phyloP scores from a whole-genome alignment of 92 coral and sea anemone species.

The Bergia sp. region DNA sequence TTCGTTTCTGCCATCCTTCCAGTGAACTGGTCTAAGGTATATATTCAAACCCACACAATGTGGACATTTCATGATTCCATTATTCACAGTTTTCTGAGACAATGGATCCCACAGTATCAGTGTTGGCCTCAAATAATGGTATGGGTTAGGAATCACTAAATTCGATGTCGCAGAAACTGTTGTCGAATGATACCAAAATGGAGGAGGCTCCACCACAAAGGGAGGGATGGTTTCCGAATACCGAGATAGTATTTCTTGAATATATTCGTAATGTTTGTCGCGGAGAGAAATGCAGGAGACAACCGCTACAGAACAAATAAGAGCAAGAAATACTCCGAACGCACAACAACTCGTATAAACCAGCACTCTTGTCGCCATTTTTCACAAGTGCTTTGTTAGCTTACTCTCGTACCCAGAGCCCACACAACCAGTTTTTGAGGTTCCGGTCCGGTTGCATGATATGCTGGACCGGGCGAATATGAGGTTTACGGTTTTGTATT shows the following conservation, averaged over 20 bases:
- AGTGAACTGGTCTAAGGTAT: slow-evolving; percentile 55
- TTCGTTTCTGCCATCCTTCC: slow-evolving; percentile 62
- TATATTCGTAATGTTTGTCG: slow-evolving; percentile 55
- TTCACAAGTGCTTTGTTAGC: slow-evolving; percentile 15
- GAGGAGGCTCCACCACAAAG: slow-evolving; percentile 57
- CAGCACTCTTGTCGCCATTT: slow-evolving; percentile 26
- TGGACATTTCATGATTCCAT: slow-evolving; percentile 54
- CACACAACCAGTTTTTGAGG: too few relatives aligned
- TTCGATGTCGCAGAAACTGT: neutral
- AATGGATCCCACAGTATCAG: slow-evolving; percentile 63
- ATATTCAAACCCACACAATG: slow-evolving; percentile 40
- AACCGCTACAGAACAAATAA: slow-evolving; percentile 22
- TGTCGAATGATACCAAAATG: neutral
- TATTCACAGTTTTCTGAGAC: slow-evolving; percentile 42
- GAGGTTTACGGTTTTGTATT: too few relatives aligned
- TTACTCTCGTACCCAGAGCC: too few relatives aligned
- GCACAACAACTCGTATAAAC: neutral
- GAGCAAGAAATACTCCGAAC: slow-evolving; percentile 32
- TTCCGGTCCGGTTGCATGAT: too few relatives aligned
- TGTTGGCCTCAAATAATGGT: slow-evolving; percentile 51
- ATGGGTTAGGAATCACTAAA: slow-evolving; percentile 33
- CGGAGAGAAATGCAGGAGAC: slow-evolving; percentile 48
- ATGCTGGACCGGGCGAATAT: too few relatives aligned
- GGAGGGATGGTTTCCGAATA: slow-evolving; percentile 43
- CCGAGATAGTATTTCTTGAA: slow-evolving; percentile 48